Evolutionary conservation across 2,113 vertebrate species (phyloP), one percentile per base, ranked within the genome.

Genomic region (Barnardius zonarius): DNA sequence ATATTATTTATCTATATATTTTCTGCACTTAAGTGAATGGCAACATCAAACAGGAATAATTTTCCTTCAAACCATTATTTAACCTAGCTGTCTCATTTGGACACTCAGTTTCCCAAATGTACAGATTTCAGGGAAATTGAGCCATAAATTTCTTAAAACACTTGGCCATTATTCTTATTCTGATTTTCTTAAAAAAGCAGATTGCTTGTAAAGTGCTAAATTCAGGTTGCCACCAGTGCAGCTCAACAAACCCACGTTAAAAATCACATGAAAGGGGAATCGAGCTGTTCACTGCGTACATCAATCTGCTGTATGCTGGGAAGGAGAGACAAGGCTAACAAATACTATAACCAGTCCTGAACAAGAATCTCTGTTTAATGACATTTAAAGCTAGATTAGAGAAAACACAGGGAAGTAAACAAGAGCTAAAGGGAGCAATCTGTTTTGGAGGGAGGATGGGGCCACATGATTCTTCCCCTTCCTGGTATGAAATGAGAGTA

Each of bases 311-410:
- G 2, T 89, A 23, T n/a, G 5, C 43, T 64, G 33, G 57, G 51
- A 73, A 76, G 59, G 12, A 74, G 22, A 64, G 61, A 74, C 10
- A 37, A 74, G 16, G 9, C 39, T 83, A 69, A 39, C n/a, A 17
- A 88, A 83, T 57, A 13, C 33, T 77, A 5, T 49, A 43, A 79
- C 9, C 23, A 64, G 35, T 67, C 44, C 76, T 75, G 80, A 97
- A 92, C 44, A 95, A 41, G 48, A 76, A 68, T 67, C 20, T 48
- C 48, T 70, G 57, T 76, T 82, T 75, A 64, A 72, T 68, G 90
- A 63, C 51, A 16, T 88, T 92, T 86, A 92, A 97, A 97, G 88
- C 85, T 92, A 87, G 28, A 77, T 69, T 62, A 46, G 61, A 88
- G 90, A 86, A 93, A 83, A 75, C 57, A 35, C 33, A 23, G 80